Evolutionary conservation across 2,888 invertebrate genomes (phyloP).

Genomic region (Julus scandinavius): DNA sequence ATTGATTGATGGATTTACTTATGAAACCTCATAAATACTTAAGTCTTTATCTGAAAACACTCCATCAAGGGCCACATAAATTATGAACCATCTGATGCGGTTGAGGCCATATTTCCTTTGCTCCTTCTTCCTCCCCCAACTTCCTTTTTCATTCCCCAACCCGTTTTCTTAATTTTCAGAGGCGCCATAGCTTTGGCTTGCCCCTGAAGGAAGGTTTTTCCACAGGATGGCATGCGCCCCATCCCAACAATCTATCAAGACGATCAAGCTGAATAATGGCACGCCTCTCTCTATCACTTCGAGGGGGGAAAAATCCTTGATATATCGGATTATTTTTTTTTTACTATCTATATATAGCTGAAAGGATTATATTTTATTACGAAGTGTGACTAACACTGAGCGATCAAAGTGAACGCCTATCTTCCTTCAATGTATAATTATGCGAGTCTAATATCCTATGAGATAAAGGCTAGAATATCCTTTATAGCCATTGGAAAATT

Average conservation of each 20-base stretch:
- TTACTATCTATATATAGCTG: constrained; percentile 39
- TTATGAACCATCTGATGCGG: constrained; percentile 34
- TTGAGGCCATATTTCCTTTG: not conserved
- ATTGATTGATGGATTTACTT: constrained; percentile 42
- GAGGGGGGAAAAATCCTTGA: constrained; percentile 9
- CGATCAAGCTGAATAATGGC: constrained; percentile 37
- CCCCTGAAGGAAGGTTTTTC: constrained; percentile 24
- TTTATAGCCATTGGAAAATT: constrained; percentile 32
- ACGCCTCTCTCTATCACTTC: constrained; percentile 36
- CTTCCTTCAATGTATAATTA: constrained; percentile 24
- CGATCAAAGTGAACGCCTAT: constrained; percentile 42
- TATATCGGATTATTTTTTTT: constrained; percentile 31
- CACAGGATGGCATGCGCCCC: not conserved
- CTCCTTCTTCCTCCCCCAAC: not conserved
- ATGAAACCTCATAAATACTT: constrained; percentile 42
- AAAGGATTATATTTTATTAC: constrained; percentile 38
- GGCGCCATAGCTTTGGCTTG: not conserved
- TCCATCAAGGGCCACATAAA: constrained; percentile 35
- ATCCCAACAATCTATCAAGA: constrained; percentile 33
- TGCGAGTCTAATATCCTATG: constrained; percentile 42
- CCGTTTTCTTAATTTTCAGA: not conserved
- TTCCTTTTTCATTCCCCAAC: not conserved
- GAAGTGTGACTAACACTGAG: constrained; percentile 26
- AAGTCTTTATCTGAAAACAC: constrained; percentile 22
- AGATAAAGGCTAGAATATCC: constrained; percentile 9